phyloP scores from a whole-genome alignment of 2,113 vertebrate genomes.

The Bujurquina vittata region DNA sequence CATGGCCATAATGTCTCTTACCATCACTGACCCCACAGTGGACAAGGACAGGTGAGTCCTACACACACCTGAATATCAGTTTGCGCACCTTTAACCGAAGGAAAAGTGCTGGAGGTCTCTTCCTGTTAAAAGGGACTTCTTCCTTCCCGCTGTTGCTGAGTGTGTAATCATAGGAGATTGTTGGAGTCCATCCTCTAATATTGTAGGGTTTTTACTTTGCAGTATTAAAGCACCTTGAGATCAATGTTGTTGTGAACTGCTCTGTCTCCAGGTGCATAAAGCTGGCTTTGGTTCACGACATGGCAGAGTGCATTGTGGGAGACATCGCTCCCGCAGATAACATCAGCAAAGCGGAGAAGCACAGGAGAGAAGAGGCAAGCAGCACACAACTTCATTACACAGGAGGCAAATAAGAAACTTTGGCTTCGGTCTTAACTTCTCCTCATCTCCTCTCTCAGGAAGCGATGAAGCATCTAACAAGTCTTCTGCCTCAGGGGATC shows the following conservation, averaged over 20 bases:
- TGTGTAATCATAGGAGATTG: not conserved
- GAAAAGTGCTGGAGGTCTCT: not conserved
- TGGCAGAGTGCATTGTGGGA: conserved; percentile 98
- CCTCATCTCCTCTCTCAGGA: conserved; percentile 74
- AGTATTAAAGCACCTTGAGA: not conserved
- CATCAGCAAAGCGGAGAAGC: conserved; percentile 94
- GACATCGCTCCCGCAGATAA: conserved; percentile 98
- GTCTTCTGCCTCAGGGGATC: conserved; percentile 85
- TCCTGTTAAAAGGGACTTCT: not conserved
- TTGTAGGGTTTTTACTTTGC: not conserved
- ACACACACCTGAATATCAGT: not conserved
- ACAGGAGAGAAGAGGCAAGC: conserved; percentile 89
- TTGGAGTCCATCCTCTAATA: not conserved
- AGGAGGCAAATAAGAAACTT: not conserved
- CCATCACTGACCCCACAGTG: conserved; percentile 86
- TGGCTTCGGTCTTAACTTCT: not conserved
- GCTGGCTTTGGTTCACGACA: conserved; percentile 94
- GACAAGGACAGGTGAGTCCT: conserved; percentile 88
- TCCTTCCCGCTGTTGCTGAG: not conserved
- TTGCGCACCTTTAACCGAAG: not conserved
- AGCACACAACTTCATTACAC: not conserved
- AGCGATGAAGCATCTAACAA: conserved; percentile 89
- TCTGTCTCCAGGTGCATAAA: conserved; percentile 87
- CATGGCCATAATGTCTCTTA: conserved; percentile 96
- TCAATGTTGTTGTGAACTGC: not conserved